These are phyloP conservation scores for Malacoraja senta DNA, from an alignment of 2,797 vertebrate genomes.

Conservation along the genomic window DNA sequence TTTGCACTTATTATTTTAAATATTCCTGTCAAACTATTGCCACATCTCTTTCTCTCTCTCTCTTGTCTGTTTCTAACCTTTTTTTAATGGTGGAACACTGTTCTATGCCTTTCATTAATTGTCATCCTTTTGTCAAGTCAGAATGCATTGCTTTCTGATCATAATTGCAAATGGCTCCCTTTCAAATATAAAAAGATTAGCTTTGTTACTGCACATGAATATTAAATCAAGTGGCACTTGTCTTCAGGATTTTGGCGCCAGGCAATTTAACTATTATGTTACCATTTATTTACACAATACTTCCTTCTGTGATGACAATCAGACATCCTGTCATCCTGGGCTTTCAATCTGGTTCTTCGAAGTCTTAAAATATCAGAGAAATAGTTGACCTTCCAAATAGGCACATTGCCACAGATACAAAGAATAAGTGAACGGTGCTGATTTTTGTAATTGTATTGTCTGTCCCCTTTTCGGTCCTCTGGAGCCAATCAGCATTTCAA, in stretches of 20 bases:
- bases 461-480: not conserved
- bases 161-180: conserved; percentile 7
- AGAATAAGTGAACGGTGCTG: too few species aligned
- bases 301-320: not conserved
- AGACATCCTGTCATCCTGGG: not conserved
- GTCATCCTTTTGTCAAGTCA: not conserved
- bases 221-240: not conserved
- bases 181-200: conserved; percentile 6
- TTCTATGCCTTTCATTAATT: not conserved
- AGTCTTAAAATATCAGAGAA: not conserved
- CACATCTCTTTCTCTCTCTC: not conserved
- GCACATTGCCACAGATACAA: not conserved
- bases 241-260: not conserved
- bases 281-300: not conserved
- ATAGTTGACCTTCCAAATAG: not conserved
- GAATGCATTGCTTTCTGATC: not conserved
- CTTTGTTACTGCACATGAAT: not conserved
- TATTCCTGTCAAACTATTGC: not conserved
- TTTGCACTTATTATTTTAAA: not conserved
- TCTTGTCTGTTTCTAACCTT: not conserved
- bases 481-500: not conserved
- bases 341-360: not conserved
- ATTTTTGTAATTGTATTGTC: not conserved
- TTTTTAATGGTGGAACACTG: not conserved
- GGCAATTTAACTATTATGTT: not conserved